These are phyloP conservation scores for Momotus momota DNA, from an alignment of 2,797 vertebrate species.

Conservation along the genomic window DNA sequence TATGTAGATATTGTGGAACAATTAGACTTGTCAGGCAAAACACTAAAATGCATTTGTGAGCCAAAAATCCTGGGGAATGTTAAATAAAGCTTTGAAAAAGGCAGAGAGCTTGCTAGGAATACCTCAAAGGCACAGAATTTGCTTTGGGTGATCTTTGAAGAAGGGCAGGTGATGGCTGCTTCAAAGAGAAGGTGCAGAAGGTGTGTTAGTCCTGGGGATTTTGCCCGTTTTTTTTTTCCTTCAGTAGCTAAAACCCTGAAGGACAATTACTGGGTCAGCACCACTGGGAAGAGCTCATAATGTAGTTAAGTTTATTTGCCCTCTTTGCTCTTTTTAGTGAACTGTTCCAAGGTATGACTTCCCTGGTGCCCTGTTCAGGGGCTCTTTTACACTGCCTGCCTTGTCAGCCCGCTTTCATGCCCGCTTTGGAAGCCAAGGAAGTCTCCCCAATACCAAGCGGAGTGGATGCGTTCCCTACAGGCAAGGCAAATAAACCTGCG, in stretches of 20 bases:
- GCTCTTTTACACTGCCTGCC: not conserved
- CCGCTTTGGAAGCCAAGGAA: not conserved
- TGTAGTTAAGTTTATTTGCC: not conserved
- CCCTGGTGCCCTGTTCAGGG: not conserved
- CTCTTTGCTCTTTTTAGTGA: not conserved
- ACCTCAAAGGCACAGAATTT: conserved; percentile 18
- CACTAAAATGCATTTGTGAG: not conserved
- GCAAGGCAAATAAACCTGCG: not conserved
- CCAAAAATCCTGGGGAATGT: conserved; percentile 2
- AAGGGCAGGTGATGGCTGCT: not conserved
- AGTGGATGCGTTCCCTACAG: not conserved
- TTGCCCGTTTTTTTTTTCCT: not conserved
- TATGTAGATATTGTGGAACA: conserved; percentile 23
- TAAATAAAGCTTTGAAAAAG: conserved; percentile 6
- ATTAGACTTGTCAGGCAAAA: conserved; percentile 5
- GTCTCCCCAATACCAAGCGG: not conserved
- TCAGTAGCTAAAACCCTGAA: not conserved
- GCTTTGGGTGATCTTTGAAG: conserved; percentile 39
- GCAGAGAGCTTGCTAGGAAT: not conserved
- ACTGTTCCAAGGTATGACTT: not conserved
- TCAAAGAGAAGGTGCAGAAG: conserved; percentile 4
- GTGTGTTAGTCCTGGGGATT: not conserved
- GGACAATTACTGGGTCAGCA: not conserved
- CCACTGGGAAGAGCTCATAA: not conserved
- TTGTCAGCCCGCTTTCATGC: not conserved